phyloP scores from a whole-genome alignment of 2,113 vertebrate genomes.

The Sinocyclocheilus rhinocerous region DNA sequence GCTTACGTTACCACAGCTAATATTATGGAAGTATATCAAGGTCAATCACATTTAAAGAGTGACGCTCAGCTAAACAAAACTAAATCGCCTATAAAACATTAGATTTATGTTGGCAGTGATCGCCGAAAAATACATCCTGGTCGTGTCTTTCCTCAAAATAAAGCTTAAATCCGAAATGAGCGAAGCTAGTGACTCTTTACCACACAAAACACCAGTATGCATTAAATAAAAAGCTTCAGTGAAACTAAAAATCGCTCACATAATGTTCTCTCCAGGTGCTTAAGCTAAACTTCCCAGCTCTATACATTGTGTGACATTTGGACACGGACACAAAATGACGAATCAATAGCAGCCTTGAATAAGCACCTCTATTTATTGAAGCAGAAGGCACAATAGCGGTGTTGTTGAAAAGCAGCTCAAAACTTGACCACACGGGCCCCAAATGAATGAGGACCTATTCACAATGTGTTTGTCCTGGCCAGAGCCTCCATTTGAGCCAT shows the following conservation, averaged over 20 bases:
- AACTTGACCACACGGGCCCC: conserved; percentile 69
- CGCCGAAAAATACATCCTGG: neutral
- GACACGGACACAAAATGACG: conserved; percentile 71
- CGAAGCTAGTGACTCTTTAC: neutral
- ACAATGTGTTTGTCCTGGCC: conserved; percentile 70
- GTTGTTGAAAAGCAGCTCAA: conserved; percentile 74
- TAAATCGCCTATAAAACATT: conserved; percentile 13
- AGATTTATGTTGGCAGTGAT: conserved; percentile 8
- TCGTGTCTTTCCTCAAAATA: conserved; percentile 21
- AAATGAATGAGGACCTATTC: conserved; percentile 63
- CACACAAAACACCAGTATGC: neutral
- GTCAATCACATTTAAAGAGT: conserved; percentile 2
- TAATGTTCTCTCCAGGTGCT: conserved; percentile 33
- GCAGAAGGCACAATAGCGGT: conserved; percentile 73
- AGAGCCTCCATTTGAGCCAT: conserved; percentile 66
- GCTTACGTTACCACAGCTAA: conserved; percentile 32
- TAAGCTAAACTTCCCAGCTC: conserved; percentile 1
- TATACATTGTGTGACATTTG: conserved; percentile 50
- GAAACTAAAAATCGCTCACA: neutral
- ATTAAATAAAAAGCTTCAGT: conserved; percentile 7
- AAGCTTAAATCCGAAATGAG: neutral
- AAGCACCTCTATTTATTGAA: conserved; percentile 78
- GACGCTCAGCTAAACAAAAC: conserved; percentile 10
- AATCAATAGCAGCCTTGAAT: conserved; percentile 76
- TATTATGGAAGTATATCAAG: conserved; percentile 4